A percentile compares a stretch with the other conserved stretches of the same genome.
These are phyloP conservation scores for Achatina immaculata DNA, from an alignment of 1,140 invertebrate genomes.

Conservation along the genomic window DNA sequence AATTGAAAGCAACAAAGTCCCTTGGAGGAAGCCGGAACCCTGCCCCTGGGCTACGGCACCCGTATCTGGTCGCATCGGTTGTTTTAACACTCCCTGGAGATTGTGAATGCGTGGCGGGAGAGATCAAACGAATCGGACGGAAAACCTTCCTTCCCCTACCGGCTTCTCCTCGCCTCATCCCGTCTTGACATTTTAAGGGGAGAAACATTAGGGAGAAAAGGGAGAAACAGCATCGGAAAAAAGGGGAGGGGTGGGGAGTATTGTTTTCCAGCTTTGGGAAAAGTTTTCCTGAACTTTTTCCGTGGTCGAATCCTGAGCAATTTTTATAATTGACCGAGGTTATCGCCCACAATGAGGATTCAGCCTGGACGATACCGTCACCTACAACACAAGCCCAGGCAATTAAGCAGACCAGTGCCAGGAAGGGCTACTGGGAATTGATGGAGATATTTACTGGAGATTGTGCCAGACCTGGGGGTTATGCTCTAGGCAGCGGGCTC, in stretches of 20 bases:
- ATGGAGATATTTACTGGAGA: neutral
- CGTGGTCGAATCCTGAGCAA: neutral
- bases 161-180: neutral
- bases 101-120: neutral
- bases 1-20: neutral
- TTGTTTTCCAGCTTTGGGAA: neutral
- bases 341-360: neutral
- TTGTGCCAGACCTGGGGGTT: neutral
- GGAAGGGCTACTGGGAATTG: neutral
- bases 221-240: neutral
- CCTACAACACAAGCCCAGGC: neutral
- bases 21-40: neutral
- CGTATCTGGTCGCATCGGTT: neutral
- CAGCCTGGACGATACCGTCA: neutral
- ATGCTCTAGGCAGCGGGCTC: neutral
- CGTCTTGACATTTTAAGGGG: no score
- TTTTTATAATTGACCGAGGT: neutral
- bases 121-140: slow-evolving; percentile 11
- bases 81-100: neutral
- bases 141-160: neutral
- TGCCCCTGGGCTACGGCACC: neutral
- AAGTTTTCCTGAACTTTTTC: neutral
- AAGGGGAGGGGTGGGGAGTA: no score
- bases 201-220: no score
- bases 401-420: neutral